phyloP scores from a whole-genome alignment of 2,888 invertebrate genomes.

The Cylindroiulus punctatus region DNA sequence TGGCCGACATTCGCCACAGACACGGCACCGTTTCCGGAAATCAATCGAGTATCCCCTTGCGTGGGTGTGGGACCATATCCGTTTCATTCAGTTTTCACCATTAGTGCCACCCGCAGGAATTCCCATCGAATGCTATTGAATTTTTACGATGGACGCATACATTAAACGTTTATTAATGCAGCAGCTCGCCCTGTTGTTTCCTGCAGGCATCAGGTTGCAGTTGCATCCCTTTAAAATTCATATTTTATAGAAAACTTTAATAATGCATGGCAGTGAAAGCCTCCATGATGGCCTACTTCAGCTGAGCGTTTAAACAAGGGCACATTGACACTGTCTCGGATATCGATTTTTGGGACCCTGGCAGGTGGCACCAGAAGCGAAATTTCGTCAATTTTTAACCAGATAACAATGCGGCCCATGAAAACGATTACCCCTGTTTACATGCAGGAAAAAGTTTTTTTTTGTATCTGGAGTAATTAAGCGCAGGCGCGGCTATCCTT shows the following conservation, averaged over 20 bases:
- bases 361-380: neutral
- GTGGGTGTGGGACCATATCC: slow-evolving; percentile 11
- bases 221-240: neutral
- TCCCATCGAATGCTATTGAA: neutral
- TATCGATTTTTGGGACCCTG: neutral
- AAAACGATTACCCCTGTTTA: neutral
- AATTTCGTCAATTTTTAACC: neutral
- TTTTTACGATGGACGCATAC: neutral
- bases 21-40: neutral
- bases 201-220: neutral
- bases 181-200: neutral
- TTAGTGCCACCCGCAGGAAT: neutral
- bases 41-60: neutral
- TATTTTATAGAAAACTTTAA: slow-evolving; percentile 4
- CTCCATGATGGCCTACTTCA: neutral
- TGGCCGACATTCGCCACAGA: neutral
- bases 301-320: neutral
- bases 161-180: neutral
- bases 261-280: slow-evolving; percentile 19
- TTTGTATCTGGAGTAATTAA: slow-evolving; percentile 21
- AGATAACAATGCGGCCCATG: neutral
- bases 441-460: neutral
- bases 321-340: slow-evolving; percentile 16
- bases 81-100: neutral
- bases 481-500: neutral